A percentile compares a stretch with the other conserved stretches of the same genome.
Evolutionary conservation across 2,888 invertebrate genomes (phyloP).

Genomic region (Clostera curtula): DNA sequence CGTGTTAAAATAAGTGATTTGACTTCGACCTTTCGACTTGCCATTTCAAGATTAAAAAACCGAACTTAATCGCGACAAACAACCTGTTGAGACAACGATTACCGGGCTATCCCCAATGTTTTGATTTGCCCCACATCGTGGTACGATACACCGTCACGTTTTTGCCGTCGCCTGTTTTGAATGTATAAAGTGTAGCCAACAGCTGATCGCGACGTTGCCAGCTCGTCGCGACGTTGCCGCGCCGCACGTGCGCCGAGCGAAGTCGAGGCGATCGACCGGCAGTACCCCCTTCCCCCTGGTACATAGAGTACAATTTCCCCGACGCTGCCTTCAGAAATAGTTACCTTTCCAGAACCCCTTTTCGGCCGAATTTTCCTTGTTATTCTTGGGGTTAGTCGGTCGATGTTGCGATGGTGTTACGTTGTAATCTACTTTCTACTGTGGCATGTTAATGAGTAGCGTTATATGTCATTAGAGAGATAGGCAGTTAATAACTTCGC

Average conservation of each 20-base stretch:
- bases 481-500: too few species aligned
- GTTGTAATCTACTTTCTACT: too few species aligned
- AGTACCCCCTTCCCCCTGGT: slow-evolving; percentile 33
- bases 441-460: slow-evolving; percentile 23
- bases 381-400: slow-evolving; percentile 13
- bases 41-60: too few species aligned
- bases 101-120: slow-evolving; percentile 18
- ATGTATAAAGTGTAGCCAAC: slow-evolving; percentile 57
- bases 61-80: slow-evolving; percentile 3
- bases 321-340: slow-evolving; percentile 42
- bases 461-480: too few species aligned
- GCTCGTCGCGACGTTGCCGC: slow-evolving; percentile 24
- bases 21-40: too few species aligned
- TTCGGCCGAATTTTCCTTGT: slow-evolving; percentile 21
- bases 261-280: slow-evolving; percentile 62
- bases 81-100: slow-evolving; percentile 27
- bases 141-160: slow-evolving; percentile 42
- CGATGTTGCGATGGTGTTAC: slow-evolving; percentile 30
- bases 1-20: too few species aligned
- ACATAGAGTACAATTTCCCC: slow-evolving; percentile 47
- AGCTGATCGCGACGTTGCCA: slow-evolving; percentile 64
- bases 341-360: slow-evolving; percentile 32
- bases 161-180: slow-evolving; percentile 62
- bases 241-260: slow-evolving; percentile 26
- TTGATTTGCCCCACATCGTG: slow-evolving; percentile 35